A percentile compares a stretch with the other conserved stretches of the same genome.
Conservation (phyloP, 35 echinoderm and acorn worm species). For the Amphiura filiformis region DNA sequence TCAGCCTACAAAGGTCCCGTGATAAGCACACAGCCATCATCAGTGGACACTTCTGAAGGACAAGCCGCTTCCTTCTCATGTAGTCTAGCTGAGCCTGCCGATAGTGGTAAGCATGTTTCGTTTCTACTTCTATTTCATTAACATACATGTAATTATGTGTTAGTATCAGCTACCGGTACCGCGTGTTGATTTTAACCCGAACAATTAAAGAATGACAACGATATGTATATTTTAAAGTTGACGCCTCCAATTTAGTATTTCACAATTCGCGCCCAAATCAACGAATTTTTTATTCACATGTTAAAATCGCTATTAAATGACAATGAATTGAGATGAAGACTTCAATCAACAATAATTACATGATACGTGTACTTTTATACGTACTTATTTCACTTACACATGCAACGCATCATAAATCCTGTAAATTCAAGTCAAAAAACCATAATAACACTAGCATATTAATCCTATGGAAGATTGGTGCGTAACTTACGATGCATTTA, state of each 20-base stretch:
- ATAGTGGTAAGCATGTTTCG: conserved; percentile 64
- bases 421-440: neutral
- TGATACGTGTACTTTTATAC: too few species aligned
- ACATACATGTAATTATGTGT: neutral
- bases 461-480: neutral
- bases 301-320: too few species aligned
- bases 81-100: conserved; percentile 59
- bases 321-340: too few species aligned
- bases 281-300: too few species aligned
- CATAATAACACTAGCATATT: neutral
- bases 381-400: too few species aligned
- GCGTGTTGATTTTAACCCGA: neutral
- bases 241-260: too few species aligned
- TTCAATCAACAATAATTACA: too few species aligned
- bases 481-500: neutral
- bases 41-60: conserved; percentile 58
- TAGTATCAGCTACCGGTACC: neutral
- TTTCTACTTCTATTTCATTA: neutral
- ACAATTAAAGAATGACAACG: too few species aligned
- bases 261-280: too few species aligned
- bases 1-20: conserved; percentile 83
- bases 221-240: too few species aligned
- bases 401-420: neutral
- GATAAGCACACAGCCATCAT: conserved; percentile 57
- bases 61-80: conserved; percentile 60